These are phyloP conservation scores for Nasonia vitripennis DNA, from an alignment of 1,140 invertebrate genomes.

Conservation along the genomic window DNA sequence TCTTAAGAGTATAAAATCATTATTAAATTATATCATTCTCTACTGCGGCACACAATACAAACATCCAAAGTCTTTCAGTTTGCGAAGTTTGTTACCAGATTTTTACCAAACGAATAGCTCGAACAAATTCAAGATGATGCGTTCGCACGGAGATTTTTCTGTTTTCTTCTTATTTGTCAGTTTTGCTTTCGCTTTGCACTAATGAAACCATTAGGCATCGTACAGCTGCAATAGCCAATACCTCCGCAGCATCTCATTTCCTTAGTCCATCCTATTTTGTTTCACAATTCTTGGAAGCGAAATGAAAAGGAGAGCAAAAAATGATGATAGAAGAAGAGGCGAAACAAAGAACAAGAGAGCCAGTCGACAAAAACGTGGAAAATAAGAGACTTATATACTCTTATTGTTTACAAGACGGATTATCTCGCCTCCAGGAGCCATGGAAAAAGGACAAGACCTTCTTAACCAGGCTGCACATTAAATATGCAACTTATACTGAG, in stretches of 20 bases:
- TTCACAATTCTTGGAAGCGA: constrained; percentile 46
- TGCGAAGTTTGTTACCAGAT: background rate
- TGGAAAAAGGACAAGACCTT: background rate
- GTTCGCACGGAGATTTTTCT: constrained; percentile 14
- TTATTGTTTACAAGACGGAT: constrained; percentile 26
- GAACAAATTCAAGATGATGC: constrained; percentile 40
- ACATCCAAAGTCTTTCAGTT: background rate
- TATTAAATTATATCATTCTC: no score
- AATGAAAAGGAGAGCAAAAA: constrained; percentile 42
- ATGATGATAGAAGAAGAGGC: constrained; percentile 27
- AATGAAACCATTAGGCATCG: constrained; percentile 64
- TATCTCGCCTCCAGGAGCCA: background rate
- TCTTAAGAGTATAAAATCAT: no score
- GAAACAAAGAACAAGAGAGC: constrained; percentile 40
- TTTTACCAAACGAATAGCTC: background rate
- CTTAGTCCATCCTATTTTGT: constrained; percentile 59
- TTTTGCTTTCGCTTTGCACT: constrained; percentile 50
- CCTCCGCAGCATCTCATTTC: constrained; percentile 55
- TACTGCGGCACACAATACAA: background rate
- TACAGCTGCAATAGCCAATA: constrained; percentile 4
- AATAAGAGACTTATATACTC: constrained; percentile 7
- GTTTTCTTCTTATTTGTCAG: constrained; percentile 37
- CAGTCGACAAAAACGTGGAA: constrained; percentile 33
- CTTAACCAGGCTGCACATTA: constrained; percentile 9
- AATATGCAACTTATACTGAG: background rate